Evolutionary conservation across 1,140 invertebrate species (phyloP).

Genomic region (Argopecten irradians): DNA sequence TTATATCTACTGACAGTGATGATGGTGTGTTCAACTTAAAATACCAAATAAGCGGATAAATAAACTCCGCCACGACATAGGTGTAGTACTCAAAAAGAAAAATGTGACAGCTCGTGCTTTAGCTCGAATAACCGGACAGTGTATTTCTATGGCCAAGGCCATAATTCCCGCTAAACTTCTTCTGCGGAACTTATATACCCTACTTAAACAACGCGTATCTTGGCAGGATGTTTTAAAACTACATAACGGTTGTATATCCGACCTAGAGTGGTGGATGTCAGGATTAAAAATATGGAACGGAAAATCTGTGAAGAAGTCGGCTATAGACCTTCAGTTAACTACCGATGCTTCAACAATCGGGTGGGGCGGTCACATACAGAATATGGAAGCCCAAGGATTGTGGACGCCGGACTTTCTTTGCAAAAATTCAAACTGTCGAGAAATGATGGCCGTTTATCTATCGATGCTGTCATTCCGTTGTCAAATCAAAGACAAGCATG

Average conservation of each 20-base stretch:
- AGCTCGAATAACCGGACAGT: conserved; percentile 34
- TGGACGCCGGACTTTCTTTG: not conserved
- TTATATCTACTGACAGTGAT: conserved; percentile 35
- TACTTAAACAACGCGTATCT: conserved; percentile 2
- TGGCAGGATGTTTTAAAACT: conserved; percentile 23
- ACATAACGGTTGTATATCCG: not conserved
- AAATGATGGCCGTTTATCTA: conserved; percentile 14
- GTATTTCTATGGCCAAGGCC: conserved; percentile 34
- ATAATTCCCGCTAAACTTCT: conserved; percentile 40
- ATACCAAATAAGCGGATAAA: conserved; percentile 24
- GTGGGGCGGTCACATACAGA: not conserved
- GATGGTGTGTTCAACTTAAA: conserved; percentile 39
- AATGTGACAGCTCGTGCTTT: conserved; percentile 22
- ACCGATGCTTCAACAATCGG: conserved; percentile 22
- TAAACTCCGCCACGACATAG: conserved; percentile 28
- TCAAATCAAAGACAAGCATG: not conserved
- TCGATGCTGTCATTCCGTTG: not conserved
- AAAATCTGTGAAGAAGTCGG: not conserved
- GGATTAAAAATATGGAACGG: conserved; percentile 7
- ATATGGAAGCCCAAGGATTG: conserved; percentile 15
- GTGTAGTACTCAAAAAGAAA: not conserved
- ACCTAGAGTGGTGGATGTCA: conserved; percentile 26
- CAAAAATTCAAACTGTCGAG: conserved; percentile 18
- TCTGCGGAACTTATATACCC: conserved; percentile 23
- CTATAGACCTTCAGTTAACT: conserved; percentile 19